Conservation (phyloP, 2,797 vertebrate species). For the Epinephelus malabaricus region DNA sequence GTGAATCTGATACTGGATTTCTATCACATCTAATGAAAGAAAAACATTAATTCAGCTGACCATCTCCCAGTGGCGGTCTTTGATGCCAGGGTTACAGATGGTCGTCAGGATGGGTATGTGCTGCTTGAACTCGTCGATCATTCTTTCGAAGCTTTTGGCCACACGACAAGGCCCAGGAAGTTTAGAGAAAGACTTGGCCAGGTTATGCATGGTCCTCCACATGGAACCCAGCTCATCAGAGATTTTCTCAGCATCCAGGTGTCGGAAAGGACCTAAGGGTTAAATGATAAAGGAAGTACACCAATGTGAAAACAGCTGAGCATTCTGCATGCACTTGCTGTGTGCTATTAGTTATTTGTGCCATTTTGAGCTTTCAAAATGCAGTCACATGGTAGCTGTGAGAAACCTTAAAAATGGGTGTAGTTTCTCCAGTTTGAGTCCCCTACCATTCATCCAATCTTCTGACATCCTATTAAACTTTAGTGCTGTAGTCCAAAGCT, state of each 20-base stretch:
- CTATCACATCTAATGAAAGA: conserved; percentile 1
- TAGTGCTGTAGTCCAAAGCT: conserved; percentile 91
- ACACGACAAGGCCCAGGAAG: conserved; percentile 85
- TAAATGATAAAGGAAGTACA: conserved; percentile 9
- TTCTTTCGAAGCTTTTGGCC: conserved; percentile 87
- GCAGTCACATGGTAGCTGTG: too few relatives aligned
- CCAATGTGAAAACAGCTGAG: conserved; percentile 1
- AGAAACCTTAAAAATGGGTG: too few relatives aligned
- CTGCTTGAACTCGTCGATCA: conserved; percentile 91
- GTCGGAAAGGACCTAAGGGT: conserved; percentile 84
- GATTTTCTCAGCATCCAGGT: conserved; percentile 89
- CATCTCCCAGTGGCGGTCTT: conserved; percentile 92
- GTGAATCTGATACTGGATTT: conserved; percentile 32
- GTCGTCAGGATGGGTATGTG: conserved; percentile 89
- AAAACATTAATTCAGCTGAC: conserved; percentile 68
- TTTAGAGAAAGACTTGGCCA: conserved; percentile 87
- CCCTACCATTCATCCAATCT: conserved; percentile 93
- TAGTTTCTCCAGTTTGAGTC: too few relatives aligned
- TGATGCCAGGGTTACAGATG: conserved; percentile 93
- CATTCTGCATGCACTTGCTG: too few relatives aligned
- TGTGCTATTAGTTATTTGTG: not conserved
- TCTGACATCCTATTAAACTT: conserved; percentile 90
- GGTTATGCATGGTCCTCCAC: conserved; percentile 91
- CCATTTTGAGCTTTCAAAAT: not conserved
- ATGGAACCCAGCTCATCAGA: conserved; percentile 89